phyloP scores from a whole-genome alignment of 2,888 invertebrate species.

The Ophion ellenae region DNA sequence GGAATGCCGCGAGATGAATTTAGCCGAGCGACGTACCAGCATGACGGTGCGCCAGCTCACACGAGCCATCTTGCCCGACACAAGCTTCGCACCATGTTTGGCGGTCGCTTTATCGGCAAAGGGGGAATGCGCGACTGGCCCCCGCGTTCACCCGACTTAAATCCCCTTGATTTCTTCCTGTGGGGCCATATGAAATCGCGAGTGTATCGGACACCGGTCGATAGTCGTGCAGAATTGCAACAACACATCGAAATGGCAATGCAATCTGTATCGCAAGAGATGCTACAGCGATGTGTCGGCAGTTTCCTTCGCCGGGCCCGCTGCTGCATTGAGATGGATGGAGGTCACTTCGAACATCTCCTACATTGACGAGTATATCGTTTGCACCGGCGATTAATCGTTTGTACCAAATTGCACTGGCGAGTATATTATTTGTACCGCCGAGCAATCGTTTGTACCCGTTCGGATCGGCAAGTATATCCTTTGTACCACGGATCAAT shows the following conservation, averaged over 20 bases:
- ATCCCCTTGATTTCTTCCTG: neutral
- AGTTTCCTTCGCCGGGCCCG: neutral
- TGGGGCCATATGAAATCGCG: neutral
- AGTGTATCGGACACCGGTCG: neutral
- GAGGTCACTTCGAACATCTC: neutral
- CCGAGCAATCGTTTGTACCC: too few species aligned
- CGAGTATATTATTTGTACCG: too few species aligned
- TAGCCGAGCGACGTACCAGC: neutral
- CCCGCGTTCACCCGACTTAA: neutral
- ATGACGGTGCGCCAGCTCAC: neutral
- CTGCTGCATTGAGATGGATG: constrained; percentile 1
- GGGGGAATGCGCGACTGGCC: neutral
- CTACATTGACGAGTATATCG: neutral
- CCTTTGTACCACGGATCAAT: too few species aligned
- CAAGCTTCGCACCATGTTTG: neutral
- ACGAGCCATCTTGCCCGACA: neutral
- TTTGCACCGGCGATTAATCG: too few species aligned
- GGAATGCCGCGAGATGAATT: neutral
- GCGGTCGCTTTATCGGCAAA: neutral
- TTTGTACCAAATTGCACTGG: too few species aligned
- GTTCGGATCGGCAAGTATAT: too few species aligned
- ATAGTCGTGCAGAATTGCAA: neutral
- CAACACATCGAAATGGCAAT: neutral
- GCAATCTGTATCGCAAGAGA: neutral
- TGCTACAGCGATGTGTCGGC: neutral